A percentile compares a stretch with the other conserved stretches of the same genome.
Conservation (phyloP, 2,797 vertebrate genomes). For the Enteromius unitaeniatus region DNA sequence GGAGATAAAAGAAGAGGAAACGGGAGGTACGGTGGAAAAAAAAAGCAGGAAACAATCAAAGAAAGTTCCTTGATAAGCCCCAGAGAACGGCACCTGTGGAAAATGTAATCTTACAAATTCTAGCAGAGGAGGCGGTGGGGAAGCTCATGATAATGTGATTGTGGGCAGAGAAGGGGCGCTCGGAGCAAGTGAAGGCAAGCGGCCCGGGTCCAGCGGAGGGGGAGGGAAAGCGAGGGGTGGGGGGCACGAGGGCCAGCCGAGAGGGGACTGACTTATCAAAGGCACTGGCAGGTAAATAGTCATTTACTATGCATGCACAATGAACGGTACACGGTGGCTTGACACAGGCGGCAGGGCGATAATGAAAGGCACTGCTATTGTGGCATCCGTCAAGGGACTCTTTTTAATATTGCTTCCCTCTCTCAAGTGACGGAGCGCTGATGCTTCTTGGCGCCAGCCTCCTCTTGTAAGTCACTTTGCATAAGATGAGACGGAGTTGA, state of each 20-base stretch:
- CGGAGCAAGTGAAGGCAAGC: constrained; percentile 27
- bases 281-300: constrained; percentile 89
- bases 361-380: constrained; percentile 87
- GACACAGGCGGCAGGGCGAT: constrained; percentile 79
- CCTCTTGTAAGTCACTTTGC: constrained; percentile 86
- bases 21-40: constrained; percentile 40
- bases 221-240: constrained; percentile 55
- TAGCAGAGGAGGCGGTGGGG: constrained; percentile 67
- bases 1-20: constrained; percentile 52
- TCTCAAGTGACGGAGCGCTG: constrained; percentile 80
- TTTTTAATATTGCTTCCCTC: constrained; percentile 78
- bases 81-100: constrained; percentile 82
- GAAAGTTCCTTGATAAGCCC: constrained; percentile 88
- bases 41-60: constrained; percentile 84
- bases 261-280: constrained; percentile 85
- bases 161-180: constrained; percentile 74
- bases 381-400: constrained; percentile 80
- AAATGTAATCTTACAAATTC: constrained; percentile 85
- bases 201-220: constrained; percentile 67
- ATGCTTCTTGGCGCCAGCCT: constrained; percentile 83
- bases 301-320: constrained; percentile 91
- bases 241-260: constrained; percentile 68
- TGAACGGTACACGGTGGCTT: constrained; percentile 84
- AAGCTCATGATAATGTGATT: constrained; percentile 85
- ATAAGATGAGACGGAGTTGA: constrained; percentile 83